phyloP scores from a whole-genome alignment of 2,797 vertebrate genomes.

The Sebastolobus altivelis region DNA sequence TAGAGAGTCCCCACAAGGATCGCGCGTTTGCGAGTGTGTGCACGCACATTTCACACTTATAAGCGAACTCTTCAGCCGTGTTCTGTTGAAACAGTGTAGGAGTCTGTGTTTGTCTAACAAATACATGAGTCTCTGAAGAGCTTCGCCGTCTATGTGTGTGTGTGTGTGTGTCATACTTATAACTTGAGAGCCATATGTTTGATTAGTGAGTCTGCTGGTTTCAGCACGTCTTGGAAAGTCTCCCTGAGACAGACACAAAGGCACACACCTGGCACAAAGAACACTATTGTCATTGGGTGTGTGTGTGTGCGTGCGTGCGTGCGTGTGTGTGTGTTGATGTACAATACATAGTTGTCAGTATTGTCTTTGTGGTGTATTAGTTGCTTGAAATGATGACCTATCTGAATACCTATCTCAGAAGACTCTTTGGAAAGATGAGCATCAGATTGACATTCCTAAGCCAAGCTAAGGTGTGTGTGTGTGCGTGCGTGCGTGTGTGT shows the following conservation, averaged over 20 bases:
- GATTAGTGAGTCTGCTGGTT: constrained; percentile 55
- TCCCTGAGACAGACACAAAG: constrained; percentile 40
- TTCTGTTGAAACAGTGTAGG: constrained; percentile 29
- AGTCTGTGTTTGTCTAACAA: constrained; percentile 63
- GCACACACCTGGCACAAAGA: constrained; percentile 24
- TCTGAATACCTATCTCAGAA: constrained; percentile 7
- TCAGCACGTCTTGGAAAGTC: constrained; percentile 42
- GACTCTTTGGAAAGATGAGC: constrained; percentile 13
- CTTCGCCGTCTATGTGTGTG: neutral
- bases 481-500: constrained; percentile 5
- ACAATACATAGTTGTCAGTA: neutral
- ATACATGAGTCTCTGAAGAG: constrained; percentile 23
- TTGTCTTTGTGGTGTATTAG: constrained; percentile 1
- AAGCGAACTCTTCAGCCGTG: constrained; percentile 9
- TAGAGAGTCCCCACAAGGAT: neutral
- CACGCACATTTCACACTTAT: constrained; percentile 28
- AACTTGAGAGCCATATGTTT: constrained; percentile 48
- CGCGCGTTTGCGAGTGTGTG: neutral
- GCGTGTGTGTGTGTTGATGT: neutral
- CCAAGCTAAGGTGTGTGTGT: constrained; percentile 13
- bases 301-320: neutral
- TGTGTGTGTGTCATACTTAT: constrained; percentile 2
- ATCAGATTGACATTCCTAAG: constrained; percentile 40
- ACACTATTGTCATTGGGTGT: constrained; percentile 4
- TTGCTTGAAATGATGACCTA: neutral